Conservation (phyloP, 1,140 invertebrate species). For the Phthorimaea operculella region DNA sequence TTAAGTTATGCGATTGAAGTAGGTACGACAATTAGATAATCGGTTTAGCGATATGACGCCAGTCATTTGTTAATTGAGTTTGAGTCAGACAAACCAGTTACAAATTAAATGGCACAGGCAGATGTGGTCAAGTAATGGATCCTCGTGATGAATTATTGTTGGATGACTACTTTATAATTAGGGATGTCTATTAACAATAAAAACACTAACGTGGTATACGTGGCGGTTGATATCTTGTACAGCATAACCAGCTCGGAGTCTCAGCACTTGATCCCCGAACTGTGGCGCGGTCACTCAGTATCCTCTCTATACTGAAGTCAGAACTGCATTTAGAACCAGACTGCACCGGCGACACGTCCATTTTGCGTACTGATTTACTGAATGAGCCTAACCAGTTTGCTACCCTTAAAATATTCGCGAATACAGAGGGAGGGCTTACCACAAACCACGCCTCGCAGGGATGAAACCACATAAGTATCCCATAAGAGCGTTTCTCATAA, state of each 20-base stretch:
- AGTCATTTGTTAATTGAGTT: too few relatives aligned
- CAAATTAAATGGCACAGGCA: too few relatives aligned
- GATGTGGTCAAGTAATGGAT: too few relatives aligned
- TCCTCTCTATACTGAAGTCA: slow-evolving; percentile 69
- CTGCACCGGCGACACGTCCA: slow-evolving; percentile 42
- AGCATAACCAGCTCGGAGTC: slow-evolving; percentile 74
- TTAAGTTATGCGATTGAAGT: too few relatives aligned
- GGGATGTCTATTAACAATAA: neutral
- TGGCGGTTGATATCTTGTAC: slow-evolving; percentile 80
- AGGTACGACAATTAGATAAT: too few relatives aligned
- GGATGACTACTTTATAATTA: too few relatives aligned
- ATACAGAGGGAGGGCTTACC: slow-evolving; percentile 23
- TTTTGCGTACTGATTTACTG: slow-evolving; percentile 13
- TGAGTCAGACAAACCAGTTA: too few relatives aligned
- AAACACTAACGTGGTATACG: slow-evolving; percentile 75
- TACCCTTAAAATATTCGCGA: slow-evolving; percentile 25
- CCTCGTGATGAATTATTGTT: too few relatives aligned
- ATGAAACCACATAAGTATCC: slow-evolving; percentile 14
- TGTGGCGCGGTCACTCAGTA: slow-evolving; percentile 50
- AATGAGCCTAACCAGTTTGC: slow-evolving; percentile 13
- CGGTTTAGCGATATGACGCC: too few relatives aligned
- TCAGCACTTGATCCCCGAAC: slow-evolving; percentile 23
- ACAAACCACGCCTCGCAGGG: slow-evolving; percentile 28
- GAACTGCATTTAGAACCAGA: slow-evolving; percentile 43
- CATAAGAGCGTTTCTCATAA: too few relatives aligned